phyloP scores from a whole-genome alignment of 2,113 vertebrate species.

The Polypterus senegalus region DNA sequence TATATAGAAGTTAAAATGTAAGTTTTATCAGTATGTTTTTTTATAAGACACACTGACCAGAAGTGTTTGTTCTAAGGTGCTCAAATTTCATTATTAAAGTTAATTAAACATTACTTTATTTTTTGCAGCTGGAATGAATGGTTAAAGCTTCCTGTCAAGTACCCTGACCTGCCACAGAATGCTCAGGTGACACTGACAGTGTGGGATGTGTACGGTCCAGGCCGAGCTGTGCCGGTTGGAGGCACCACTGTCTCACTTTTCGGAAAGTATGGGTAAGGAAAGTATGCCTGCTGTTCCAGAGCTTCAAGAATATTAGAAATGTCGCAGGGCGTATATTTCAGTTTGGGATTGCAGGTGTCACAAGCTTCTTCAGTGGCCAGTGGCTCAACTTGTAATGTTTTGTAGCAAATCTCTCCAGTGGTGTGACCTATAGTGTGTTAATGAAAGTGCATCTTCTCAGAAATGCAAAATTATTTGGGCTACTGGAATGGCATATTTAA shows the following conservation, averaged over 20 bases:
- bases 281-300: not conserved
- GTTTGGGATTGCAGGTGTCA: too few relatives aligned
- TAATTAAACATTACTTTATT: not conserved
- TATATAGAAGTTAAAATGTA: too few relatives aligned
- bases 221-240: slow-evolving; percentile 83
- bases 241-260: slow-evolving; percentile 91
- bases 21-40: too few relatives aligned
- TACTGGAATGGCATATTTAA: too few relatives aligned
- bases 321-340: too few relatives aligned
- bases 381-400: too few relatives aligned
- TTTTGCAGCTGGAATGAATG: slow-evolving; percentile 87
- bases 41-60: not conserved
- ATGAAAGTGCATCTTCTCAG: too few relatives aligned
- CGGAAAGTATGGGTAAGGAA: slow-evolving; percentile 83
- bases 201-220: slow-evolving; percentile 93
- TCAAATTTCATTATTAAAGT: not conserved
- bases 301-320: too few relatives aligned
- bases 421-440: too few relatives aligned
- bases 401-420: too few relatives aligned
- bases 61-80: not conserved
- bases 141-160: slow-evolving; percentile 89
- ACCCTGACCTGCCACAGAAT: slow-evolving; percentile 86
- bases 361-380: too few relatives aligned
- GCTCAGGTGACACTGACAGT: slow-evolving; percentile 89
- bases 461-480: too few relatives aligned